Evolutionary conservation across 1,140 invertebrate genomes (phyloP), one percentile per base, ranked within the genome.

Genomic region (Teleopsis dalmanni): DNA sequence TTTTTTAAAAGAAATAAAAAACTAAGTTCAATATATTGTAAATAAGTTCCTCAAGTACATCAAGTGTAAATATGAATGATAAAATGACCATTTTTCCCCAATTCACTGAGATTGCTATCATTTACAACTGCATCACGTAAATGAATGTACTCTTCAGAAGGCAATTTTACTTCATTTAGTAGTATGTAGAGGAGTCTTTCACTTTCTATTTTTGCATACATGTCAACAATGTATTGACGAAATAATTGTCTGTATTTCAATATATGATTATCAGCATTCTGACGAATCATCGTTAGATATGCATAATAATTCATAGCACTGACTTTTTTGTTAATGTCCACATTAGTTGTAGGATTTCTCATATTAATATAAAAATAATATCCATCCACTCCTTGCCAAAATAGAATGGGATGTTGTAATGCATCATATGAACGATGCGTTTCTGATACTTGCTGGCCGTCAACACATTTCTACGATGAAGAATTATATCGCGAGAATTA

Each of bases 341-440:
- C 19, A 40, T 36, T 16, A 16, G 47, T 48, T 26, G 35, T 19
- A 40, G 47, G 47, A 48, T 48, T 41, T 19, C 19, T 31, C 29
- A 27, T 35, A 3, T 23, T n/a, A 14, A 52, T 49, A 23, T 55
- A 33, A 21, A 69, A 57, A 50, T 63, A 44, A 59, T 72, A 73
- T 54, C 62, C 66, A 60, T 70, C 60, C 53, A 74, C 57, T 48
- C 64, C 70, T 54, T 62, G 50, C 43, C n/a, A n/a, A n/a, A n/a
- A n/a, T n/a, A n/a, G n/a, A n/a, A n/a, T n/a, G n/a, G 72, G 66
- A 60, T 75, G 75, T 61, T 70, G 61, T 16, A 74, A 55, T 29
- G 70, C 54, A 54, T 74, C 72, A 57, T 67, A 71, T 43, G 58
- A 60, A 8, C 65, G 55, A 50, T 71, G 62, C 27, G 59, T 72